phyloP scores from a whole-genome alignment of 2,888 invertebrate species.

The Aphelenchoides bicaudatus region DNA sequence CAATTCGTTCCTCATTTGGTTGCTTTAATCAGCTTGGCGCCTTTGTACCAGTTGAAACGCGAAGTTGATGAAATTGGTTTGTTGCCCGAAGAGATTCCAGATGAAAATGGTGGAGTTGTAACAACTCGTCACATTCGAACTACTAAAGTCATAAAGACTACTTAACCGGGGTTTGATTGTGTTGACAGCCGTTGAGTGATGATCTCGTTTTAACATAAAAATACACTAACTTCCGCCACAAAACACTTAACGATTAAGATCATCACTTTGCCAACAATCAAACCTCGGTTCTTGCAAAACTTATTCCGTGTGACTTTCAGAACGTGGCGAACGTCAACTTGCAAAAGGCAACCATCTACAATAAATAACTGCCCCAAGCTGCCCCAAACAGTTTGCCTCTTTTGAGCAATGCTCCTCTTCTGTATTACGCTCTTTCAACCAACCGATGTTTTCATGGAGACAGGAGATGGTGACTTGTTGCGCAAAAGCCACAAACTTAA shows the following conservation, averaged over 20 bases:
- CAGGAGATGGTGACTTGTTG: neutral
- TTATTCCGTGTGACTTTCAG: too few relatives aligned
- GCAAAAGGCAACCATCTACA: too few relatives aligned
- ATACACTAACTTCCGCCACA: neutral
- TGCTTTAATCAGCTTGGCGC: neutral
- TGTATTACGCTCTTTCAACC: too few relatives aligned
- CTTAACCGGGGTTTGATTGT: too few relatives aligned
- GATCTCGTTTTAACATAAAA: too few relatives aligned
- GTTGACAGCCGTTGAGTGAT: too few relatives aligned
- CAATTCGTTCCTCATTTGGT: conserved; percentile 10
- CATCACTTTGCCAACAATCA: neutral
- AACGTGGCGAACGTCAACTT: too few relatives aligned
- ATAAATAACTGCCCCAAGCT: too few relatives aligned
- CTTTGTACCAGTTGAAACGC: neutral
- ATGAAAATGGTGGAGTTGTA: neutral
- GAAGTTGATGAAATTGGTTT: conserved; percentile 2
- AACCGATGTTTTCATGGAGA: neutral
- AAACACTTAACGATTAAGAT: neutral
- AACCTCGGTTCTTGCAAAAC: too few relatives aligned
- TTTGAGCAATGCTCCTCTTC: too few relatives aligned
- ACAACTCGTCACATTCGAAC: neutral
- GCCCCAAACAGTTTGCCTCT: too few relatives aligned
- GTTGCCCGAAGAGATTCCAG: conserved; percentile 5
- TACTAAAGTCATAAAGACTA: neutral
- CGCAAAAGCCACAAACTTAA: neutral